Evolutionary conservation across 2,113 vertebrate genomes (phyloP).

Genomic region (Stigmatopora argus): DNA sequence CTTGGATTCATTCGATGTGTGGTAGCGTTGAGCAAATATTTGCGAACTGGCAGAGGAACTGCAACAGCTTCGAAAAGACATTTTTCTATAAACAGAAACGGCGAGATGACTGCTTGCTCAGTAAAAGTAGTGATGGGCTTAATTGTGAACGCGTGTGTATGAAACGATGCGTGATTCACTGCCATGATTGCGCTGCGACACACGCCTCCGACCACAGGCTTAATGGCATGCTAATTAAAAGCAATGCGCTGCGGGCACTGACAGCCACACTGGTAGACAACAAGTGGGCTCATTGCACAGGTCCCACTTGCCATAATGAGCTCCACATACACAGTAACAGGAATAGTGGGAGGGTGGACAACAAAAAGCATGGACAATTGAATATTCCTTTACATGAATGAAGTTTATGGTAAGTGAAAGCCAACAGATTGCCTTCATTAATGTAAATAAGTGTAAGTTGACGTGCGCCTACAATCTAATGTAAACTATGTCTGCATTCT

Average conservation of each 20-base stretch:
- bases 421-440: neutral
- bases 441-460: neutral
- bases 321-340: neutral
- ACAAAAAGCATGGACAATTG: neutral
- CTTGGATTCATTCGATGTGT: no score
- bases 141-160: neutral
- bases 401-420: neutral
- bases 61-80: neutral
- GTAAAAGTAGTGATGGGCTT: neutral
- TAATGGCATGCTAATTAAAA: constrained; percentile 7
- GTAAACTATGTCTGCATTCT: neutral
- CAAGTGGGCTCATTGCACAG: neutral
- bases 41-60: neutral
- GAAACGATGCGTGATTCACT: neutral
- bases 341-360: neutral
- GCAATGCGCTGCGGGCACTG: neutral
- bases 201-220: neutral
- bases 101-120: neutral
- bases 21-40: no score
- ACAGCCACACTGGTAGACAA: constrained; percentile 4
- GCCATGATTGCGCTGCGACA: neutral
- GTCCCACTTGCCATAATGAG: neutral
- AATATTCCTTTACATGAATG: neutral
- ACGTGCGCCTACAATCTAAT: neutral
- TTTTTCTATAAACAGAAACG: neutral